phyloP scores from a whole-genome alignment of 2,888 invertebrate species.

The Amphipoea lucens region DNA sequence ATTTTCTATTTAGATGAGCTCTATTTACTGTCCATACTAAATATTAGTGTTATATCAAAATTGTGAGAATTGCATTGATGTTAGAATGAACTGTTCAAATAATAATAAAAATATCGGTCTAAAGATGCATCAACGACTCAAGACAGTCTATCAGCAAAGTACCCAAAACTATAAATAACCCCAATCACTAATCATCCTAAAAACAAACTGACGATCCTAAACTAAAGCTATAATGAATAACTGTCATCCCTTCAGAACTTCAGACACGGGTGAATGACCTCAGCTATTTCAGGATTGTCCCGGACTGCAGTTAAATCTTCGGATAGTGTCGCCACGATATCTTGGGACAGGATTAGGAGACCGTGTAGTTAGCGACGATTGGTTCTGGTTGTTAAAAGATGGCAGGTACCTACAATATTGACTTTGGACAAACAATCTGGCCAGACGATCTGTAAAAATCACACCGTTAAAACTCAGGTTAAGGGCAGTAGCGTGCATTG shows the following conservation, averaged over 20 bases:
- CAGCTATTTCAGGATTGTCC: slow-evolving; percentile 68
- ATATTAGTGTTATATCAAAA: neutral
- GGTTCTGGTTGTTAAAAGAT: too few species aligned
- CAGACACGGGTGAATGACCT: slow-evolving; percentile 64
- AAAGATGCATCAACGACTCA: neutral
- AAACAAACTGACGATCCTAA: slow-evolving; percentile 36
- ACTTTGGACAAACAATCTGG: too few species aligned
- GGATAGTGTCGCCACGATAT: slow-evolving; percentile 48
- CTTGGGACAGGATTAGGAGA: slow-evolving; percentile 20
- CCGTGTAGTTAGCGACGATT: neutral
- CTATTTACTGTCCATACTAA: neutral
- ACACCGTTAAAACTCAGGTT: too few species aligned
- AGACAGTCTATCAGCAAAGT: neutral
- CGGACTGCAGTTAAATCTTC: slow-evolving; percentile 38
- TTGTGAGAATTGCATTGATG: neutral
- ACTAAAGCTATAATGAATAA: slow-evolving; percentile 49
- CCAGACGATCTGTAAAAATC: too few species aligned
- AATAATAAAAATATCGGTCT: neutral
- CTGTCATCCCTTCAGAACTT: slow-evolving; percentile 49
- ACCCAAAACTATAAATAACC: slow-evolving; percentile 26
- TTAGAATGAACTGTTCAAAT: neutral
- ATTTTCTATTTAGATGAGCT: neutral
- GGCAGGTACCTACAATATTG: neutral
- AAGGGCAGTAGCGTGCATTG: too few species aligned
- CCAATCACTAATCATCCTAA: slow-evolving; percentile 28